phyloP scores from a whole-genome alignment of 2,113 vertebrate genomes.

The Cyprinodon brontotheroides region DNA sequence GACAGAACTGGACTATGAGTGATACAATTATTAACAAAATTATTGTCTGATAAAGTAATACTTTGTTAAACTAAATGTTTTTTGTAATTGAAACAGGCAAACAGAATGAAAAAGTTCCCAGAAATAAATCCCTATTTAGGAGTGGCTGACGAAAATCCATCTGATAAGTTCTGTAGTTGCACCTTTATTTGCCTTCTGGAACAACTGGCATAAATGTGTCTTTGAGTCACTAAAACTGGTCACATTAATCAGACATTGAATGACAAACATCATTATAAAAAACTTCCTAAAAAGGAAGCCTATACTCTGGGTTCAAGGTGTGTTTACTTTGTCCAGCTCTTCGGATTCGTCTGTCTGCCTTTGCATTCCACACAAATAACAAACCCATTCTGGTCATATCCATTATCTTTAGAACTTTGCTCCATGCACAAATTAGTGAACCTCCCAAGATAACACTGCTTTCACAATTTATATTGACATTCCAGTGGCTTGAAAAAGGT shows the following conservation, averaged over 20 bases:
- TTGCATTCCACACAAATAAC: constrained; percentile 7
- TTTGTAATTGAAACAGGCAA: not conserved
- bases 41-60: not conserved
- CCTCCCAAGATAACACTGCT: constrained; percentile 37
- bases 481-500: constrained; percentile 37
- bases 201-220: not conserved
- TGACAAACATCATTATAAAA: not conserved
- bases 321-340: not conserved
- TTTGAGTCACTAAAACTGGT: not conserved
- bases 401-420: constrained; percentile 63
- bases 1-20: not conserved
- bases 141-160: not conserved
- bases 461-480: constrained; percentile 45
- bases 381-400: constrained; percentile 11
- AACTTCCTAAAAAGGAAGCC: not conserved
- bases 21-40: not conserved
- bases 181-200: not conserved
- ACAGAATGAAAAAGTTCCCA: not conserved
- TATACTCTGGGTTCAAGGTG: not conserved
- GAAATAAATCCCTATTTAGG: not conserved
- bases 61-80: not conserved
- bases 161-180: not conserved
- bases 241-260: not conserved
- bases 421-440: constrained; percentile 45
- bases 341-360: not conserved